Evolutionary conservation across 2,113 vertebrate species (phyloP), one percentile per base, ranked within the genome.

Genomic region (Carlito syrichta): DNA sequence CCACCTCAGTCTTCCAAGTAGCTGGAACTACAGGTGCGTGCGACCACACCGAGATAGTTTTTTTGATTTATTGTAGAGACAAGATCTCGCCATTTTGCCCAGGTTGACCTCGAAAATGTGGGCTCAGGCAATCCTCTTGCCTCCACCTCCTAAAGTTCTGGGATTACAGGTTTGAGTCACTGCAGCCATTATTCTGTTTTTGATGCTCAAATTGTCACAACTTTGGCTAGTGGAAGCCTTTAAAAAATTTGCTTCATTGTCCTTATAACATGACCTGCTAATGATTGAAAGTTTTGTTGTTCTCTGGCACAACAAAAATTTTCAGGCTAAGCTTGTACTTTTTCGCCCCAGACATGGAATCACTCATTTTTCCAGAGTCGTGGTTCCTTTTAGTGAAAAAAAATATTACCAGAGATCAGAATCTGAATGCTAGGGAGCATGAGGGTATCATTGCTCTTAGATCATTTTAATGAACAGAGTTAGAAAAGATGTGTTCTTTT

Each of bases 341-440:
- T 96, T 91, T 62, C 83, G 52, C 27, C 7, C 4, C 13, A 76
- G 48, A 48, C 38, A 66, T 54, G 14, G n/a, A 92, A 68, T 85
- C n/a, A 68, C 12, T 93, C 23, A 63, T 69, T 89, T 96, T 20
- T 74, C 17, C 89, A 91, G 58, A 95, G 35, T 10, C 9, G 7
- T 79, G 48, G 52, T 48, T 92, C 52, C 6, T 95, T 82, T 74
- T 32, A 32, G 76, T 73, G 78, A 40, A 63, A 92, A 63, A 92
- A 95, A 91, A 89, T 56, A 85, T 3, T 71, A 35, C 85, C 45
- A 73, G 74, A 94, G 25, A 88, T 2, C 16, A 86, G 62, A 95
- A 74, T 86, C 23, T 93, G 73, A 89, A 58, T 87, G 85, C 74
- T 96, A 97, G 94, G 74, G 96, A 94, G 50, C 78, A 92, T 94